phyloP scores from a whole-genome alignment of 2,797 vertebrate species.

The Siniperca undulata region DNA sequence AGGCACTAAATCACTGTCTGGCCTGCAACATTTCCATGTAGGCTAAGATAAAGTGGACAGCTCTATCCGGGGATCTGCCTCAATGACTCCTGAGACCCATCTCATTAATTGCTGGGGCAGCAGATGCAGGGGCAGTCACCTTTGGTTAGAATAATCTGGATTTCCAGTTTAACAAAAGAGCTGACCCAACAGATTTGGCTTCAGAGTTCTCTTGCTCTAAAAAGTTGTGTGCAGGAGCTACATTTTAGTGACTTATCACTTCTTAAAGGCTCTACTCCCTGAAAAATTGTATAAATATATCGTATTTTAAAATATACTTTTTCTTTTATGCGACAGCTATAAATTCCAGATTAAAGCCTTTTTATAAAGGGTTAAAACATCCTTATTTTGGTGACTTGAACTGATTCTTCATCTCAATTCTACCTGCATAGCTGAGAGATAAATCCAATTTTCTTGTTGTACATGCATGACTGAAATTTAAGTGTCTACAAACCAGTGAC shows the following conservation, averaged over 20 bases:
- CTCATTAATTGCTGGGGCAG: conserved; percentile 84
- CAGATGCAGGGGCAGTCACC: conserved; percentile 82
- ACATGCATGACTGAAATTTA: conserved; percentile 17
- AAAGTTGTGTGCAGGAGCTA: conserved; percentile 43
- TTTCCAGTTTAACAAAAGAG: conserved; percentile 70
- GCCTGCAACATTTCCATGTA: conserved; percentile 71
- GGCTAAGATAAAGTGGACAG: conserved; percentile 84
- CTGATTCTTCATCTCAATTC: background rate
- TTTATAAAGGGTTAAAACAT: background rate
- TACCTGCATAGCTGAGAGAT: conserved; percentile 1
- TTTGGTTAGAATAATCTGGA: conserved; percentile 83
- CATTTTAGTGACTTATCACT: conserved; percentile 24
- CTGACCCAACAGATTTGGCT: conserved; percentile 67
- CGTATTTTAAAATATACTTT: background rate
- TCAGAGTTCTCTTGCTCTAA: conserved; percentile 28
- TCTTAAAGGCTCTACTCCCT: background rate
- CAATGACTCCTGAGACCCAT: conserved; percentile 79
- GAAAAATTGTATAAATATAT: background rate
- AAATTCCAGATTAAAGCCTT: background rate
- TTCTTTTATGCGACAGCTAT: background rate
- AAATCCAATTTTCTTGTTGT: background rate
- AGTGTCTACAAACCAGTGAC: conserved; percentile 13
- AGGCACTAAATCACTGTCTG: conserved; percentile 85
- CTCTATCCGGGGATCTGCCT: conserved; percentile 85
- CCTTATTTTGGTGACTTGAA: background rate